Conservation (phyloP, 1,140 invertebrate genomes). For the Tetragonula clypearis region DNA sequence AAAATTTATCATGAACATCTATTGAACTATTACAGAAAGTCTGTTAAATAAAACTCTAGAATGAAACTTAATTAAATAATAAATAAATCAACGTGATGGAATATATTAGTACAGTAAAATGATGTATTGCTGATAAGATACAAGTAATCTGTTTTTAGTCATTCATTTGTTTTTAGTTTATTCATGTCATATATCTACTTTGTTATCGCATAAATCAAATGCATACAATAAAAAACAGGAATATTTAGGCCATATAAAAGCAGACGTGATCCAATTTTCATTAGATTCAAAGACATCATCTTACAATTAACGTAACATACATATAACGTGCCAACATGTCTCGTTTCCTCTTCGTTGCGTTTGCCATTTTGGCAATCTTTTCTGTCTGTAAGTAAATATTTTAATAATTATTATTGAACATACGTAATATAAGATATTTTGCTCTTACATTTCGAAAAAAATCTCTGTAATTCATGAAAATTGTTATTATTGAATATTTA, state of each 20-base stretch:
- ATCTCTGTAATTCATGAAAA: neutral
- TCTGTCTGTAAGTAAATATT: neutral
- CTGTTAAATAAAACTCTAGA: no score
- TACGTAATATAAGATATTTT: neutral
- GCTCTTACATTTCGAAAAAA: neutral
- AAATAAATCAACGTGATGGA: neutral
- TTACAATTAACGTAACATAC: neutral
- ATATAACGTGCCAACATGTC: neutral
- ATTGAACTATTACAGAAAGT: no score
- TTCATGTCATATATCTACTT: neutral
- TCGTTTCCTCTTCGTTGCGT: neutral
- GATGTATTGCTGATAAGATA: neutral
- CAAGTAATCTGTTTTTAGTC: no score
- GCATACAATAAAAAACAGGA: neutral
- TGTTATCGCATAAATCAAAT: neutral
- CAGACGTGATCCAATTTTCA: neutral
- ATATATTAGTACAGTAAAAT: neutral
- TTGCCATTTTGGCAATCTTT: neutral
- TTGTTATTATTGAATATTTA: neutral
- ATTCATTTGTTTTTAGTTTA: neutral
- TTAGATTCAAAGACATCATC: neutral
- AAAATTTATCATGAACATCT: no score
- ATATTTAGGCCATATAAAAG: neutral
- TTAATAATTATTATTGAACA: neutral
- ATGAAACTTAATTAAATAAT: neutral